A percentile compares a stretch with the other conserved stretches of the same genome.
Evolutionary conservation across 2,113 vertebrate species (phyloP).

Genomic region (Apeltes quadracus): DNA sequence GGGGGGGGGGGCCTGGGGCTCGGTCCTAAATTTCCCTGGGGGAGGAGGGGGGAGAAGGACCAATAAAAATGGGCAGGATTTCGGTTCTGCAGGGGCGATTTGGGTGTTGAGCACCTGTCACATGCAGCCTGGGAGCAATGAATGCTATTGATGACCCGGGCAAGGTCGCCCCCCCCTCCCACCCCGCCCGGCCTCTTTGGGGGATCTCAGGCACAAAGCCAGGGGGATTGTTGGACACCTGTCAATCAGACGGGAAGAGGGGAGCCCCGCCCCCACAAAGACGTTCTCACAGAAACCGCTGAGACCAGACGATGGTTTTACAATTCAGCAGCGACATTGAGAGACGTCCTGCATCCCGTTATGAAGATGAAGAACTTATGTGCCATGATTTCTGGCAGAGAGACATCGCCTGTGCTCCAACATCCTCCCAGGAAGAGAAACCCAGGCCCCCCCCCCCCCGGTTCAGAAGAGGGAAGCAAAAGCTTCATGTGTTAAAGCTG

Average conservation of each 20-base stretch:
- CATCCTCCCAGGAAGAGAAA: no score
- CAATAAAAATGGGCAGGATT: constrained; percentile 66
- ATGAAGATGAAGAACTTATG: no score
- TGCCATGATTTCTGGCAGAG: no score
- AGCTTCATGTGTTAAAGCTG: no score
- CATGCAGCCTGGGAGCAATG: constrained; percentile 57
- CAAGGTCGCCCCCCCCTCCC: constrained; percentile 58
- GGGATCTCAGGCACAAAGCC: constrained; percentile 80
- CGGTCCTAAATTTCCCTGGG: constrained; percentile 49
- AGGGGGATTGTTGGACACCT: constrained; percentile 78
- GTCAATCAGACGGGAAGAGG: constrained; percentile 72
- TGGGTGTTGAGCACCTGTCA: constrained; percentile 75
- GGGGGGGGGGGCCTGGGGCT: no score
- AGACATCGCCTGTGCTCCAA: no score
- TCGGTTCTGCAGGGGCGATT: constrained; percentile 18
- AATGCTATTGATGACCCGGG: constrained; percentile 71
- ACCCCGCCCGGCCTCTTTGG: constrained; percentile 45
- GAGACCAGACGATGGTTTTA: constrained; percentile 76
- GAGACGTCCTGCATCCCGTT: constrained; percentile 69
- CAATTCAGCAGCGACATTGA: constrained; percentile 64
- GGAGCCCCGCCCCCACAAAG: constrained; percentile 8
- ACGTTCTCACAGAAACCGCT: constrained; percentile 72
- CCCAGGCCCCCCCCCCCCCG: no score
- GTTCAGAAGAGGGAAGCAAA: no score
- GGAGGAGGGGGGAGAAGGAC: constrained; percentile 43